phyloP scores from a whole-genome alignment of 2,888 invertebrate genomes.

The Hesperia comma region DNA sequence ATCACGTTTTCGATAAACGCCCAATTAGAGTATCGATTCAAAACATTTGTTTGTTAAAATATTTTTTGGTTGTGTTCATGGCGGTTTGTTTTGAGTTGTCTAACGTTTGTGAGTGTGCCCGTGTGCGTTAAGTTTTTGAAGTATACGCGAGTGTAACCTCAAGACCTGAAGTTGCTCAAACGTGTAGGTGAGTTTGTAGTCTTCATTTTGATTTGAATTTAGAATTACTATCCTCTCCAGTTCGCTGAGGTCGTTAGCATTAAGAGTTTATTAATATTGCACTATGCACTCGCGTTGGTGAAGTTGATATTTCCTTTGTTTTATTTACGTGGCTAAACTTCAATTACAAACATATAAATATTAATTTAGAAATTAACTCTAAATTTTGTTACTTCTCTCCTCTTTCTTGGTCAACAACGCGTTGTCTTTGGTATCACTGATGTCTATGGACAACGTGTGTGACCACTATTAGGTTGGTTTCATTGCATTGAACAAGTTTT shows the following conservation, averaged over 20 bases:
- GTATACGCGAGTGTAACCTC: slow-evolving; percentile 63
- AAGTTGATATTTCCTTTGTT: not conserved
- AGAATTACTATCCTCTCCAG: not conserved
- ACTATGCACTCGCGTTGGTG: not conserved
- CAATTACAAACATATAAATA: too few species aligned
- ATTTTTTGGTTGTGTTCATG: slow-evolving; percentile 13
- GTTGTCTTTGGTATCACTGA: too few species aligned
- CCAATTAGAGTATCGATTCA: slow-evolving; percentile 47
- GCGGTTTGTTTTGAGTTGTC: slow-evolving; percentile 19
- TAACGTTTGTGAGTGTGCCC: not conserved
- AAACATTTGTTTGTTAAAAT: not conserved
- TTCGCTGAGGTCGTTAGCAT: slow-evolving; percentile 1
- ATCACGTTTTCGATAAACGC: slow-evolving; percentile 35
- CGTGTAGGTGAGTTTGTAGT: slow-evolving; percentile 59
- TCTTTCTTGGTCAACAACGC: too few species aligned
- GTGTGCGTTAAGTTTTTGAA: slow-evolving; percentile 67
- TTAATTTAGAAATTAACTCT: too few species aligned
- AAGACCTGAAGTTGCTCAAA: slow-evolving; percentile 68
- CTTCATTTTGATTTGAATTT: not conserved
- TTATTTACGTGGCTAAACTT: not conserved
- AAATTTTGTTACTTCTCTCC: too few species aligned
- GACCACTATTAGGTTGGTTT: too few species aligned
- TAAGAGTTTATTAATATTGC: slow-evolving; percentile 1
- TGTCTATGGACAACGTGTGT: too few species aligned
- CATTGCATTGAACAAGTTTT: too few species aligned